A percentile compares a stretch with the other conserved stretches of the same genome.
Conservation (phyloP, 2,888 invertebrate species). For the Agelastica alni region DNA sequence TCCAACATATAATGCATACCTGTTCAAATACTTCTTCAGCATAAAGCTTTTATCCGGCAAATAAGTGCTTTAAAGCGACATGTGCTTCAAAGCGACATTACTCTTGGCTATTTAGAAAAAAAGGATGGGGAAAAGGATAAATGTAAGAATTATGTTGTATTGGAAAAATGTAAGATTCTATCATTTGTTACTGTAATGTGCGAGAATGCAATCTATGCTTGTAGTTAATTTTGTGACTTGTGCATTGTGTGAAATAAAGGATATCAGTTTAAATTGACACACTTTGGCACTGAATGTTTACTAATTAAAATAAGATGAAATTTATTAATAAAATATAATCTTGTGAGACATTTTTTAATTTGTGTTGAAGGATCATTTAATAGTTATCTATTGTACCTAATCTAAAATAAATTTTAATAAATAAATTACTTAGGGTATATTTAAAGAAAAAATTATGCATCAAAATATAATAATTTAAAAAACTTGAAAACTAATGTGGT, state of each 20-base stretch:
- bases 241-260: constrained; percentile 52
- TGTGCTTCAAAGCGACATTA: constrained; percentile 37
- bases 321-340: no score
- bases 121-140: constrained; percentile 30
- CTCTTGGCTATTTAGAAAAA: constrained; percentile 22
- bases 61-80: constrained; percentile 45
- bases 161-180: constrained; percentile 33
- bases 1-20: constrained; percentile 41
- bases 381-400: no score
- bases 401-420: no score
- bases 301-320: no score
- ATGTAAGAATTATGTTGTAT: constrained; percentile 11
- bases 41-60: constrained; percentile 45
- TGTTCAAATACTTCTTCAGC: constrained; percentile 39
- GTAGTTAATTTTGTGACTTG: constrained; percentile 43
- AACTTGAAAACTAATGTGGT: no score
- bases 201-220: constrained; percentile 37
- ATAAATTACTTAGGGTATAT: no score
- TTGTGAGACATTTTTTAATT: no score
- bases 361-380: no score
- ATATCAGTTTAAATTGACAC: neutral
- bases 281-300: neutral
- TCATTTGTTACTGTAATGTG: constrained; percentile 42
- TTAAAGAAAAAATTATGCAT: no score
- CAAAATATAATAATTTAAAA: no score